Conservation (phyloP, 2,113 vertebrate species). For the Acanthochromis polyacanthus region DNA sequence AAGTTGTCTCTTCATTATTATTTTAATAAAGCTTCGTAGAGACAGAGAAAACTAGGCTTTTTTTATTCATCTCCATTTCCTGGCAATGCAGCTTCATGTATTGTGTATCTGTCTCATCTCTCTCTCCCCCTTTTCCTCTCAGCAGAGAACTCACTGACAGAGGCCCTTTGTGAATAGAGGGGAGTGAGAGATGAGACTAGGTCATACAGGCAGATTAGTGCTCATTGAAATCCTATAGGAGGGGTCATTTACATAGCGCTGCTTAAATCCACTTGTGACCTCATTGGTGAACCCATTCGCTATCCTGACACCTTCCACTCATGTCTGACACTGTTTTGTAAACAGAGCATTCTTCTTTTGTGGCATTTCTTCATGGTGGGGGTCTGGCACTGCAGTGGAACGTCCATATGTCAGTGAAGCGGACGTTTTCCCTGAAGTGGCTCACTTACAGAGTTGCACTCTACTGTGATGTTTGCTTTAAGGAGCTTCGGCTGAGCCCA, state of each 20-base stretch:
- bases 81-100: conserved; percentile 19
- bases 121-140: conserved; percentile 34
- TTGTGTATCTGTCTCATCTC: conserved; percentile 40
- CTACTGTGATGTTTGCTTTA: conserved; percentile 59
- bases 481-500: conserved; percentile 27
- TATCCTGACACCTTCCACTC: conserved; percentile 44
- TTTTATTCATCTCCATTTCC: conserved; percentile 41
- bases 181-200: conserved; percentile 45
- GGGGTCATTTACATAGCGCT: conserved; percentile 70
- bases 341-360: conserved; percentile 38
- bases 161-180: conserved; percentile 68
- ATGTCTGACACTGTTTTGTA: conserved; percentile 62
- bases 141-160: conserved; percentile 69
- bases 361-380: neutral
- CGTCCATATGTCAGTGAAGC: neutral
- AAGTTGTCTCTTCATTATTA: conserved; percentile 19
- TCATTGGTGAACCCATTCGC: conserved; percentile 48
- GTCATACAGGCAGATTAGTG: conserved; percentile 75
- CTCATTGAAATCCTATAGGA: conserved; percentile 79
- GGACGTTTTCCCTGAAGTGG: conserved; percentile 23
- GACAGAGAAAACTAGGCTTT: conserved; percentile 15
- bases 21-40: conserved; percentile 19
- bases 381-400: neutral
- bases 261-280: conserved; percentile 77
- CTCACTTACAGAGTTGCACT: conserved; percentile 46